These are phyloP conservation scores for Apis laboriosa DNA, from an alignment of 1,140 invertebrate species.

Conservation along the genomic window DNA sequence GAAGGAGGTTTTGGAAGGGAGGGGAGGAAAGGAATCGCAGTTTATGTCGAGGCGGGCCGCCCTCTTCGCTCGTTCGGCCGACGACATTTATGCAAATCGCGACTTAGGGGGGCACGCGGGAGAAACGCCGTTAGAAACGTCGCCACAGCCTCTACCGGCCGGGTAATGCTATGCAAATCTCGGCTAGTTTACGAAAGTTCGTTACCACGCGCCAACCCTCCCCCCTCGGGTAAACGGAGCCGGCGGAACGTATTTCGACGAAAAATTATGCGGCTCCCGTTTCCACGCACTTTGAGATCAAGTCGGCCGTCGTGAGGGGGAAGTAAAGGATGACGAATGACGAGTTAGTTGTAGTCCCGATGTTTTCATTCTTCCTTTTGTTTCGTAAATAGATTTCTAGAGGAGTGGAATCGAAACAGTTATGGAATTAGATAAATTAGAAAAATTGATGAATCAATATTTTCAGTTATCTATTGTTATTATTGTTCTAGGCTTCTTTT, in stretches of 20 bases:
- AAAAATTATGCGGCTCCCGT: slow-evolving; percentile 17
- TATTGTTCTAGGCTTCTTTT: too few species aligned
- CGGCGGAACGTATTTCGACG: slow-evolving; percentile 35
- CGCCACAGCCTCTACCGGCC: slow-evolving; percentile 38
- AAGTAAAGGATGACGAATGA: background rate
- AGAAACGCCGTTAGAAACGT: slow-evolving; percentile 60
- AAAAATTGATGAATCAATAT: too few species aligned
- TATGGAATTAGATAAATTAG: too few species aligned
- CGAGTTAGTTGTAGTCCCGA: background rate
- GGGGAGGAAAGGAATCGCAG: slow-evolving; percentile 60
- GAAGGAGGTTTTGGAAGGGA: background rate
- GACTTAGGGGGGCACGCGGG: slow-evolving; percentile 48
- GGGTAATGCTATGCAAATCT: slow-evolving; percentile 71
- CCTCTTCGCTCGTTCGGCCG: slow-evolving; percentile 59
- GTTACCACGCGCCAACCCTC: slow-evolving; percentile 58
- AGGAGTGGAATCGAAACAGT: too few species aligned
- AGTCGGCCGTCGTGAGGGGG: background rate
- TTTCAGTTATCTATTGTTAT: too few species aligned
- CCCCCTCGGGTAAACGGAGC: background rate
- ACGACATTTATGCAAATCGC: slow-evolving; percentile 69
- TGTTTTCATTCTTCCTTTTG: background rate
- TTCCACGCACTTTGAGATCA: background rate
- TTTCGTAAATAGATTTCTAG: background rate
- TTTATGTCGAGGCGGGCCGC: slow-evolving; percentile 56
- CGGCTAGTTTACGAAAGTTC: slow-evolving; percentile 70